Conservation (phyloP, 2,113 vertebrate genomes). For the Gymnorhina tibicen region DNA sequence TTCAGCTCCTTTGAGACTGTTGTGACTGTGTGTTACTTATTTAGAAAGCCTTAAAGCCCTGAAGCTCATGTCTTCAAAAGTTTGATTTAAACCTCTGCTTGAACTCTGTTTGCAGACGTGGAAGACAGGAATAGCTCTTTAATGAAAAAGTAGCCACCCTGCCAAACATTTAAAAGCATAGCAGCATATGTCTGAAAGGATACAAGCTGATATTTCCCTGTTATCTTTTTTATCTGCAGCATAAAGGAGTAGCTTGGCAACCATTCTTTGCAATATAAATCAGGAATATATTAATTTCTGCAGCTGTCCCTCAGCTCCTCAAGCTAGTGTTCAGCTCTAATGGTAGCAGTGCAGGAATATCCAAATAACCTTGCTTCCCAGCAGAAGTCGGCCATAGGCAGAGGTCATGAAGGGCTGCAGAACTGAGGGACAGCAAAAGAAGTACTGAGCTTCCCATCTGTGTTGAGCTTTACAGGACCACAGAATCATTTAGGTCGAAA, state of each 20-base stretch:
- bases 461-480: not conserved
- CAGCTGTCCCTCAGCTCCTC: not conserved
- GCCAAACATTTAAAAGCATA: not conserved
- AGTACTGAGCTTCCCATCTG: not conserved
- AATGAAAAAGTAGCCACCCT: not conserved
- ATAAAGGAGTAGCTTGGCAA: not conserved
- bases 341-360: not conserved
- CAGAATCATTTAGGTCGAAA: not conserved
- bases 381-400: not conserved
- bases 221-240: not conserved
- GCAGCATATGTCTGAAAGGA: not conserved
- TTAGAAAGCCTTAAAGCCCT: not conserved
- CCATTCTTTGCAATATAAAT: not conserved
- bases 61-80: not conserved
- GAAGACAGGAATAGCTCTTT: not conserved
- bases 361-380: not conserved
- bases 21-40: not conserved
- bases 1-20: not conserved
- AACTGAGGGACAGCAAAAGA: not conserved
- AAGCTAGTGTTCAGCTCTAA: not conserved
- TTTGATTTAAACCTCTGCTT: not conserved
- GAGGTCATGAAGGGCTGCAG: not conserved
- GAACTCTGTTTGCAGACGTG: not conserved
- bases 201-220: not conserved
- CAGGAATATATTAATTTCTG: not conserved